Evolutionary conservation across 1,140 invertebrate genomes (phyloP).

Genomic region (Hypsibius dujardini): DNA sequence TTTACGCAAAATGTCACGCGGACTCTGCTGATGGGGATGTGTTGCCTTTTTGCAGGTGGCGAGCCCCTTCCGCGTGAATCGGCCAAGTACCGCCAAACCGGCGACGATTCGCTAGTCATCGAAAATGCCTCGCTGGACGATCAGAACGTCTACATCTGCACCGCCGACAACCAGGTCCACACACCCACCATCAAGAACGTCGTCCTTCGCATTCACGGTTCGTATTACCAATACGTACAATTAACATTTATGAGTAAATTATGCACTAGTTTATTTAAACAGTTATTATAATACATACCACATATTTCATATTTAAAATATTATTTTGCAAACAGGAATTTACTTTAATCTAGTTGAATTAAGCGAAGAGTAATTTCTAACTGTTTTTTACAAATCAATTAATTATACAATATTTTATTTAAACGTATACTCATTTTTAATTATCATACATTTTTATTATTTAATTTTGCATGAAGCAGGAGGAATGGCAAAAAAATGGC

Average conservation of each 20-base stretch:
- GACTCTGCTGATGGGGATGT: too few relatives aligned
- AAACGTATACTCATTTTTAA: slow-evolving; percentile 17
- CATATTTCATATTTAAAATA: too few relatives aligned
- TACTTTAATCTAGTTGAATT: too few relatives aligned
- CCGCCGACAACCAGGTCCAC: slow-evolving; percentile 58
- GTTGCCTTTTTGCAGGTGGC: slow-evolving; percentile 36
- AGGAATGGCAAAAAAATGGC: neutral
- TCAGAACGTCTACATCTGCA: slow-evolving; percentile 61
- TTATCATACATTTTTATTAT: neutral
- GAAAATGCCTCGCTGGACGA: slow-evolving; percentile 59
- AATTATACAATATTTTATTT: too few relatives aligned
- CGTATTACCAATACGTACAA: slow-evolving; percentile 20
- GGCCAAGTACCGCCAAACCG: slow-evolving; percentile 23
- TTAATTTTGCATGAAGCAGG: too few relatives aligned
- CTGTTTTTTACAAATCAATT: too few relatives aligned
- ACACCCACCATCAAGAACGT: slow-evolving; percentile 47
- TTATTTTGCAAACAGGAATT: too few relatives aligned
- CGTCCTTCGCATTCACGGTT: slow-evolving; percentile 51
- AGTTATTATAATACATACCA: too few relatives aligned
- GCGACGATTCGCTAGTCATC: slow-evolving; percentile 40
- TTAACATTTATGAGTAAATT: too few relatives aligned
- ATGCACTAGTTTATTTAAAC: too few relatives aligned
- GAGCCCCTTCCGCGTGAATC: slow-evolving; percentile 23
- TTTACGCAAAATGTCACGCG: too few relatives aligned
- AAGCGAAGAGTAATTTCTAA: too few relatives aligned